Evolutionary conservation across 2,113 vertebrate genomes (phyloP).

Genomic region (Nibea coibor): DNA sequence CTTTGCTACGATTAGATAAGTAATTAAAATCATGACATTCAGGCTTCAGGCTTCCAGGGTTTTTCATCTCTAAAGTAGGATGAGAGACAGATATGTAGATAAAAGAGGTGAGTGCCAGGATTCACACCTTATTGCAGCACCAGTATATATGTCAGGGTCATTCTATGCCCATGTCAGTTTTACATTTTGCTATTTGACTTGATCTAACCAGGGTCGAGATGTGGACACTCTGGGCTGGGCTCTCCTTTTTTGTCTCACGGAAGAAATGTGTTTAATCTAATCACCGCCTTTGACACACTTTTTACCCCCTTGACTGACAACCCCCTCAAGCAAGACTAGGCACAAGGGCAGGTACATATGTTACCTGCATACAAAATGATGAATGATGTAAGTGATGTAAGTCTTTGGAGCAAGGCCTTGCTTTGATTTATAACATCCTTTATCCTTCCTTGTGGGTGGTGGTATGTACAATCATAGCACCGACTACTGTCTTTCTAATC

Average conservation of each 20-base stretch:
- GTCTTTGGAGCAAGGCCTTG: not conserved
- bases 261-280: conserved; percentile 37
- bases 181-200: conserved; percentile 3
- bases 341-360: conserved; percentile 27
- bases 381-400: conserved; percentile 7
- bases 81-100: conserved; percentile 36
- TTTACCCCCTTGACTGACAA: conserved; percentile 40
- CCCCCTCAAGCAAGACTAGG: conserved; percentile 33
- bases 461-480: not conserved
- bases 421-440: conserved; percentile 7
- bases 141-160: not conserved
- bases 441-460: not conserved
- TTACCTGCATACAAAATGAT: conserved; percentile 42
- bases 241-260: conserved; percentile 27
- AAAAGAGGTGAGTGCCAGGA: not conserved
- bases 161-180: not conserved
- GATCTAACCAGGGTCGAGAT: conserved; percentile 20
- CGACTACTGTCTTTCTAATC: not conserved
- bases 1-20: conserved; percentile 21
- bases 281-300: conserved; percentile 32
- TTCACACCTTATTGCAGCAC: not conserved
- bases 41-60: not conserved
- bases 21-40: conserved; percentile 38
- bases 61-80: conserved; percentile 24
- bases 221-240: conserved; percentile 10